Conservation (phyloP, 2,797 vertebrate genomes). For the Lepilemur ruficaudatus region DNA sequence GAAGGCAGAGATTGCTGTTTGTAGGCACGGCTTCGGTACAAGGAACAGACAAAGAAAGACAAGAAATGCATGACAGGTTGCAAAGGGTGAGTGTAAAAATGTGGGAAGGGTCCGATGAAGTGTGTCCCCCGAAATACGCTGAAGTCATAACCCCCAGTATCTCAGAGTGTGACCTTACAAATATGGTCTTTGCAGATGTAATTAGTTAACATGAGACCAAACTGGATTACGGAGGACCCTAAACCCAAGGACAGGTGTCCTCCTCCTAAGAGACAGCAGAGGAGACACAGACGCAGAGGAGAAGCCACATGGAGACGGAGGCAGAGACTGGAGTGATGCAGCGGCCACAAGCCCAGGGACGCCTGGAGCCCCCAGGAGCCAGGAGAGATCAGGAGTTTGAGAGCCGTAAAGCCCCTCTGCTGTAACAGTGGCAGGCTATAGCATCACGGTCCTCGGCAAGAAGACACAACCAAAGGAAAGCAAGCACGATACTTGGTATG, state of each 20-base stretch:
- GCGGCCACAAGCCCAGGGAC: rapidly evolving
- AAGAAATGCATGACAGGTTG: too few relatives aligned
- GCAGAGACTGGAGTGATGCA: rapidly evolving
- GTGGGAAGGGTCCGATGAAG: too few relatives aligned
- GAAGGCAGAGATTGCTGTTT: too few relatives aligned
- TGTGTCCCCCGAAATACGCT: too few relatives aligned
- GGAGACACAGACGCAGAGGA: too few relatives aligned
- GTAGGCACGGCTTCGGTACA: rapidly evolving
- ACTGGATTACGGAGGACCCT: too few relatives aligned
- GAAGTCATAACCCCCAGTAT: too few relatives aligned
- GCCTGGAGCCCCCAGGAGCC: not conserved
- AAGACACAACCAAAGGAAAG: not conserved
- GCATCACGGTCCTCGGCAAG: not conserved
- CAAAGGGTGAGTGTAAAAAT: too few relatives aligned
- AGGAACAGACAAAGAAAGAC: not conserved
- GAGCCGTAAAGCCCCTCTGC: not conserved
- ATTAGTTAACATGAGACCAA: too few relatives aligned
- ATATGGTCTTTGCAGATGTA: too few relatives aligned
- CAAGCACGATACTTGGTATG: rapidly evolving
- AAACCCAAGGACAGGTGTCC: not conserved
- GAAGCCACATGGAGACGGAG: rapidly evolving
- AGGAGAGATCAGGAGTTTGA: not conserved
- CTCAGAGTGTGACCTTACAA: too few relatives aligned
- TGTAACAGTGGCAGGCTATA: rapidly evolving
- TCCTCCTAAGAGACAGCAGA: not conserved